These are phyloP conservation scores for Aphaenogaster ashmeadi DNA, from an alignment of 1,140 invertebrate genomes.

Conservation along the genomic window DNA sequence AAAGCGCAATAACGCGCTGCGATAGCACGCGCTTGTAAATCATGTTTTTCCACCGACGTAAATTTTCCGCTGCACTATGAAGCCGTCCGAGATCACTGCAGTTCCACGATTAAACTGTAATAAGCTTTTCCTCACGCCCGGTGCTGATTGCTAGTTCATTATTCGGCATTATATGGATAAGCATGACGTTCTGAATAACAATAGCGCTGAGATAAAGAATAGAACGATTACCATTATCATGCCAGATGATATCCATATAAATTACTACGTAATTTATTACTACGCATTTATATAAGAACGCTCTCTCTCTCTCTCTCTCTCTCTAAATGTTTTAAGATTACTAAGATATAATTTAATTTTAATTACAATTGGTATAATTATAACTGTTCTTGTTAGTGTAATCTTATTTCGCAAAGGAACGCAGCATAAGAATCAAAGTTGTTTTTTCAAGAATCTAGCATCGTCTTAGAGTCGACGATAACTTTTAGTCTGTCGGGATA, in stretches of 20 bases:
- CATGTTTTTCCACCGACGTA: constrained; percentile 47
- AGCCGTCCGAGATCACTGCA: constrained; percentile 44
- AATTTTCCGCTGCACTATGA: constrained; percentile 47
- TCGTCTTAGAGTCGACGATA: constrained; percentile 38
- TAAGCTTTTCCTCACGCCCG: constrained; percentile 41
- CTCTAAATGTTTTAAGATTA: not conserved
- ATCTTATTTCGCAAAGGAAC: not conserved
- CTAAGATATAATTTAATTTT: not conserved
- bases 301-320: too few relatives aligned
- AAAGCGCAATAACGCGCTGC: constrained; percentile 52
- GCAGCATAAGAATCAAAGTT: not conserved
- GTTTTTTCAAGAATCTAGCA: not conserved
- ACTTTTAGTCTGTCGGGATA: constrained; percentile 62
- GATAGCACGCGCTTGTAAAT: constrained; percentile 53
- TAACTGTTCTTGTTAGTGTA: not conserved
- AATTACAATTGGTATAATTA: not conserved
- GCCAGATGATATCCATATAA: not conserved
- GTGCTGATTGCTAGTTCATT: constrained; percentile 57
- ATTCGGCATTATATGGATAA: constrained; percentile 43
- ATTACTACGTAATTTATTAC: constrained; percentile 7
- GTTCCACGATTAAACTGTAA: constrained; percentile 56
- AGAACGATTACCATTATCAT: not conserved
- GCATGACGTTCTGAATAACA: not conserved
- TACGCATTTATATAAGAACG: not conserved
- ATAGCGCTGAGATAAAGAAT: constrained; percentile 15